phyloP scores from a whole-genome alignment of 2,888 invertebrate genomes.

The Pseudeuparius sepicola region DNA sequence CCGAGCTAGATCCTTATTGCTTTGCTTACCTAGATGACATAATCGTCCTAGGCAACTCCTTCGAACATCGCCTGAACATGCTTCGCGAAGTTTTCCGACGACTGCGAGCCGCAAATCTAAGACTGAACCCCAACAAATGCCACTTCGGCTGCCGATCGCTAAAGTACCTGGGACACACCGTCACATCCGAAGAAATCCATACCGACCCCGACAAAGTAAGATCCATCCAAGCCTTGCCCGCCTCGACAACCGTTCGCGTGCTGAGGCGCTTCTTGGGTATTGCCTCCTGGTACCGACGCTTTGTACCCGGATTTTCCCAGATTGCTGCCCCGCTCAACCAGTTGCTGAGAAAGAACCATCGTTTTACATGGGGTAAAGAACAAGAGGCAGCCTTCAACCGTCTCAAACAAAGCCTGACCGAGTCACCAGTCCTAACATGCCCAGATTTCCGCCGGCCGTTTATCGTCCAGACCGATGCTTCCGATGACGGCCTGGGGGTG shows the following conservation, averaged over 20 bases:
- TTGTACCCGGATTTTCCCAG: constrained; percentile 16
- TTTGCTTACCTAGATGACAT: constrained; percentile 2
- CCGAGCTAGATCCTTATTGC: background rate
- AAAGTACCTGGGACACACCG: constrained; percentile 25
- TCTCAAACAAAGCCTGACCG: constrained; percentile 5
- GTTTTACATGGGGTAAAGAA: constrained; percentile 5
- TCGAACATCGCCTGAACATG: background rate
- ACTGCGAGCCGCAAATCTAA: constrained; percentile 3
- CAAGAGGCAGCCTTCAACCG: constrained; percentile 6
- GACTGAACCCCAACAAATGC: constrained; percentile 19
- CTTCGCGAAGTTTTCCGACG: background rate
- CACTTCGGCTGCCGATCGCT: constrained; percentile 20
- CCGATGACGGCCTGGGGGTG: constrained; percentile 21
- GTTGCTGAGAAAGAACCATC: constrained; percentile 7
- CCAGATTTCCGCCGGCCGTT: constrained; percentile 20
- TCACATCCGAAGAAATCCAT: constrained; percentile 7
- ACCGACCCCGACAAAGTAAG: constrained; percentile 20
- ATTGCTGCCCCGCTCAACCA: constrained; percentile 8
- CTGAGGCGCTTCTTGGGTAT: constrained; percentile 27
- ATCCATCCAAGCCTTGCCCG: background rate
- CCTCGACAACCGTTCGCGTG: constrained; percentile 13
- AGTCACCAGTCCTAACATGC: constrained; percentile 15
- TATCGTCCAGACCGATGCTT: constrained; percentile 21
- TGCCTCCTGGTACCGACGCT: constrained; percentile 28
- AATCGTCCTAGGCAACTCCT: background rate